Evolutionary conservation across 2,888 invertebrate species (phyloP), one percentile per base, ranked within the genome.

Genomic region (Endomychus coccineus): DNA sequence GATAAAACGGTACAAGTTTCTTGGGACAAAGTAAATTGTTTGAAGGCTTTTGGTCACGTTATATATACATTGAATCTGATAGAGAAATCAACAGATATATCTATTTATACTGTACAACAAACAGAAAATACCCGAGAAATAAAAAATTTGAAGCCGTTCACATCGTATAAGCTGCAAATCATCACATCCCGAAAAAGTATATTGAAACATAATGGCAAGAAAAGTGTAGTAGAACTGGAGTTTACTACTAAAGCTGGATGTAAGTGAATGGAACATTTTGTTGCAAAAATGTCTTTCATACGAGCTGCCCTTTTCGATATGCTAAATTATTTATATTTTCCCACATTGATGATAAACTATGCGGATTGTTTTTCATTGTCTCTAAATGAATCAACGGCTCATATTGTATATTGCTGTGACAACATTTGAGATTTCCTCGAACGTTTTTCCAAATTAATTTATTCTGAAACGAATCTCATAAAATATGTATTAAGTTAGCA

Each of bases 191-290:
- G 59, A 32, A 58, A 45, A 38, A 48, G 40, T 4, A 42, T 46
- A 7, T 48, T 50, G 4, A 27, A 46, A 17, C 45, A 49, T 21
- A 42, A 48, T 32, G 12, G 44, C 27, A 39, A 52, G 36, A 44
- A 48, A 12, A 40, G 27, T 19, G 29, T 33, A 32, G 38, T 52
- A 17, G 16, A 42, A 25, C 38, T 50, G 16, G 13, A 36, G 13
- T 61, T 62, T 40, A 52, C 49, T 2, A 63, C 63, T 3, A 45
- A 50, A 44, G 45, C 61, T 16, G 59, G 56, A 44, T 49, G 62
- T 60, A 49, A 46, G 52, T 40, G n/a, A 6, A 19, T 19, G 6
- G 6, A n/a, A 7, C n/a, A 19, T 19, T 7, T 19, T 19, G n/a
- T 19, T 19, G n/a, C n/a, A 7, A n/a, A n/a, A n/a, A n/a, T n/a